phyloP scores from a whole-genome alignment of 2,113 vertebrate species.

The Lontra canadensis region DNA sequence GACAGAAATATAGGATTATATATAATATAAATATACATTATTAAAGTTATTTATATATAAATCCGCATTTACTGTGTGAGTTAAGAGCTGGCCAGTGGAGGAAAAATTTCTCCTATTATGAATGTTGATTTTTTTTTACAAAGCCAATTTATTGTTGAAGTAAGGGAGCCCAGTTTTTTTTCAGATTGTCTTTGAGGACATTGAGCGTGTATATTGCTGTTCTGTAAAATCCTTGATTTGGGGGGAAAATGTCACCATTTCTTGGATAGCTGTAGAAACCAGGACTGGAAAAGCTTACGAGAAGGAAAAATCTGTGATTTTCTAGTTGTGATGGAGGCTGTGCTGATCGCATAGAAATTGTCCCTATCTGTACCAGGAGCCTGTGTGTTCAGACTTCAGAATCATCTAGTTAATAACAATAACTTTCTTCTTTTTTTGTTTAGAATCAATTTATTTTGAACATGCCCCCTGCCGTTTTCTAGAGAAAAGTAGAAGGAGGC shows the following conservation, averaged over 20 bases:
- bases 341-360: background rate
- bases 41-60: background rate
- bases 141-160: background rate
- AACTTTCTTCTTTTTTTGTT: slow-evolving; percentile 15
- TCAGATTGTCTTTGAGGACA: background rate
- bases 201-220: background rate
- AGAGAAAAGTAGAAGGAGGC: slow-evolving; percentile 14
- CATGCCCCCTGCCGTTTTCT: slow-evolving; percentile 39
- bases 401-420: background rate
- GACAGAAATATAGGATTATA: background rate
- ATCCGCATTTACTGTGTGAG: background rate
- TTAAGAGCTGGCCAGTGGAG: background rate
- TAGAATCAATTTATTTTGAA: slow-evolving; percentile 63
- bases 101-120: background rate
- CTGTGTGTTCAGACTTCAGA: background rate
- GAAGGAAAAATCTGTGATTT: background rate
- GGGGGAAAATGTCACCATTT: background rate
- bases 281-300: background rate
- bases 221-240: background rate
- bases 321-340: background rate
- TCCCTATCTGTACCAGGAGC: background rate
- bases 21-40: background rate
- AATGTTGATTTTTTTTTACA: slow-evolving; percentile 5
- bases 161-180: background rate
- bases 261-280: slow-evolving; percentile 26